Base-by-base conservation (phyloP, 2,888 invertebrate genomes). In the Esperia sulphurella region DNA sequence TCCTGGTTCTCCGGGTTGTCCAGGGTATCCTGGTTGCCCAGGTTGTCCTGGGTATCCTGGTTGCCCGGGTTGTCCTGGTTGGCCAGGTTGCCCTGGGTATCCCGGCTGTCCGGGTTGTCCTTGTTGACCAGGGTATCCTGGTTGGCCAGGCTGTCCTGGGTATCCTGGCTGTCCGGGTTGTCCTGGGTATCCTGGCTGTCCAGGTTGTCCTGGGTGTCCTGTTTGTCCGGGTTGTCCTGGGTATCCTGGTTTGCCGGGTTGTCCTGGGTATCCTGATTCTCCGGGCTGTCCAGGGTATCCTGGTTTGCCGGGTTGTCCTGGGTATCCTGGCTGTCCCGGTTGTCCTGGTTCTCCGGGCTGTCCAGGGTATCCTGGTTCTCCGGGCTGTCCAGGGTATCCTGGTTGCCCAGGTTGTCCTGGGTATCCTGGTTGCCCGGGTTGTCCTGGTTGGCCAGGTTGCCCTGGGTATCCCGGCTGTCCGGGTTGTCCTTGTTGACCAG, bases 351-450 rank as follows among this genome's bases (percentile, higher is more conserved):
- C 30, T 10, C 61, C 66, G n/a, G 60, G 64, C 7, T 59, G 43
- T 3, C 62, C 63, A 21, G 63, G 65, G 0, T 51, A 3, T 8
- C 63, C 60, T 14, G 62, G 60, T 4, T 60, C 30, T 3, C 65
- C 63, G 7, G 61, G 61, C 0, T 60, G 43, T 4, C 59, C 61
- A 10, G 58, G 57, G 6, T 51, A 50, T 9, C 61, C 63, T 5
- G 59, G 60, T 0, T 57, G 14, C 35, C 58, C 65, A 9, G 58
- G 61, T 7, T 61, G 45, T 13, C 84, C 89, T 0, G 92, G 92
- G 39, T 55, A 7, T 10, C 56, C 58, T 10, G 56, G 54, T 8
- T 57, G 42, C 8, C 59, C 60, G 0, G 57, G 57, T 31, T 59
- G 50, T 29, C 57, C 68, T 51, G 68, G 65, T 0, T 54, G 41